phyloP scores from a whole-genome alignment of 2,113 vertebrate species.

The Plectropomus leopardus region DNA sequence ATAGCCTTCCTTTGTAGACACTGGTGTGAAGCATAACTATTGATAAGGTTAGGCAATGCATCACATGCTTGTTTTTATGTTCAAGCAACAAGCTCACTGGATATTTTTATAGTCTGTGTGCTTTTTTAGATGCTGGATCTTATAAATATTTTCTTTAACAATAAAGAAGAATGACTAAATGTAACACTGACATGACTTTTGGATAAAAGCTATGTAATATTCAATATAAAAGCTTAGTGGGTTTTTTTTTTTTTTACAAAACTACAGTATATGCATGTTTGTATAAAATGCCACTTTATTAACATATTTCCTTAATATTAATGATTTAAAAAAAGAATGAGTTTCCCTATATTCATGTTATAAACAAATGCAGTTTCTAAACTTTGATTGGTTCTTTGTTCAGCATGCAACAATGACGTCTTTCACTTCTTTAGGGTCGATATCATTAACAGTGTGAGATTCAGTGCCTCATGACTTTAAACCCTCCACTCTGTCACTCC shows the following conservation, averaged over 20 bases:
- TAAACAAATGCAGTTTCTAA: background rate
- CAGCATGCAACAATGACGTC: background rate
- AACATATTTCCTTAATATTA: too few relatives aligned
- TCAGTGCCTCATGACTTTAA: background rate
- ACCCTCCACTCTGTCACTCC: too few relatives aligned
- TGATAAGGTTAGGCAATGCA: background rate
- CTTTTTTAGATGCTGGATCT: background rate
- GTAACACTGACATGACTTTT: background rate
- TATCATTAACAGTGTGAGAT: background rate
- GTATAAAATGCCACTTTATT: too few relatives aligned
- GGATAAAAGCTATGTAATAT: background rate
- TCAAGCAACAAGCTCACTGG: background rate
- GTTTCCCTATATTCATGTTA: too few relatives aligned
- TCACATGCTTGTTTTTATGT: constrained; percentile 2
- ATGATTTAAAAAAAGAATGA: too few relatives aligned
- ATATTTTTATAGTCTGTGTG: background rate
- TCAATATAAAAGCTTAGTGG: too few relatives aligned
- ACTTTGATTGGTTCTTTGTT: background rate
- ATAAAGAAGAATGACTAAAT: background rate
- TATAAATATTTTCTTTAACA: background rate
- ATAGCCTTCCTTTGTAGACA: background rate
- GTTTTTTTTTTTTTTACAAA: background rate
- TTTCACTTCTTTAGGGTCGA: background rate
- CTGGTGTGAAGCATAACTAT: background rate
- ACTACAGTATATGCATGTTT: background rate